Conservation (phyloP, 1,140 invertebrate species). For the Eriocheir sinensis region DNA sequence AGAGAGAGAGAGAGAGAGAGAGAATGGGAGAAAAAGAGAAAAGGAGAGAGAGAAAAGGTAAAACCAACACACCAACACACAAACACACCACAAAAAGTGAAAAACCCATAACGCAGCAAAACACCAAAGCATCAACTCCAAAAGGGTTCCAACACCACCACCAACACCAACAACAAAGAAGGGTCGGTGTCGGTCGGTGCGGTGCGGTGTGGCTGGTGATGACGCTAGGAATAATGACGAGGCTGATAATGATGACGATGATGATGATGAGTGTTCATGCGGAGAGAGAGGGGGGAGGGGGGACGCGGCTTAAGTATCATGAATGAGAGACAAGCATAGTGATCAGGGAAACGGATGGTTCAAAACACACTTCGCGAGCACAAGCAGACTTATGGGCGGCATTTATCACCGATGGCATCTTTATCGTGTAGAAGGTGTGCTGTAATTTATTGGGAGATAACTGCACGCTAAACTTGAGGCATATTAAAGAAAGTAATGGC, state of each 20-base stretch:
- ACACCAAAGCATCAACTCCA: too few relatives aligned
- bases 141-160: too few relatives aligned
- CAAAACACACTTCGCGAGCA: background rate
- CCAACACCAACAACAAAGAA: too few relatives aligned
- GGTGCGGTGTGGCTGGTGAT: too few relatives aligned
- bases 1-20: constrained; percentile 59
- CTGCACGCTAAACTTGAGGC: background rate
- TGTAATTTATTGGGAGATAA: constrained; percentile 56
- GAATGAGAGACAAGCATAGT: background rate
- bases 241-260: background rate
- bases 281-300: background rate
- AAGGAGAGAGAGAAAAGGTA: constrained; percentile 12
- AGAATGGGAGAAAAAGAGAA: background rate
- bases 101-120: background rate
- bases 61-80: too few relatives aligned
- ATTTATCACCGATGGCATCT: constrained; percentile 56
- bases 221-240: too few relatives aligned
- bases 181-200: too few relatives aligned
- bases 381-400: constrained; percentile 18
- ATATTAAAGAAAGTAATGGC: constrained; percentile 17
- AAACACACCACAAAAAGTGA: too few relatives aligned
- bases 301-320: constrained; percentile 14
- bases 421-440: constrained; percentile 44
- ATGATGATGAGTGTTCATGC: background rate
- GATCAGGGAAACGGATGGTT: background rate